Evolutionary conservation across 2,797 vertebrate species (phyloP).

Genomic region (Brachyalestes nurse): DNA sequence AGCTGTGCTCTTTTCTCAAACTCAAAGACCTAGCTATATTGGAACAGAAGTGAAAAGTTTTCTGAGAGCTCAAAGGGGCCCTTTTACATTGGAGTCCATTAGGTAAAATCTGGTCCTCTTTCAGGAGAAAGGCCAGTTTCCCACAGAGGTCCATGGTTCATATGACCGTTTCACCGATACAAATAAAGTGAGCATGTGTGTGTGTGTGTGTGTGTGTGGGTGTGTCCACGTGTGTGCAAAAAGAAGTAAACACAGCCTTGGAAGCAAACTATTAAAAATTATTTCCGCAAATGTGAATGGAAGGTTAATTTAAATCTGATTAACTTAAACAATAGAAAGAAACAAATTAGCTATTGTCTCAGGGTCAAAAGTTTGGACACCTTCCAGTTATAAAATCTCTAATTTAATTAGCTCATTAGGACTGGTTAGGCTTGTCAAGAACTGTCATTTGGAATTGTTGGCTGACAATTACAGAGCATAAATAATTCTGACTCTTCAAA

Average conservation of each 20-base stretch:
- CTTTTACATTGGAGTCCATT: constrained; percentile 7
- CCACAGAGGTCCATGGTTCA: neutral
- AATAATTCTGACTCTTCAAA: too few species aligned
- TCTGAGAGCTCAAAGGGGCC: constrained; percentile 8
- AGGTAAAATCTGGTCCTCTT: neutral
- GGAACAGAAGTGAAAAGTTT: constrained; percentile 8
- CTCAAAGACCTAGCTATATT: constrained; percentile 17
- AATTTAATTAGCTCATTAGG: too few species aligned
- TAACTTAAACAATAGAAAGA: too few species aligned
- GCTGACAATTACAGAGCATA: too few species aligned
- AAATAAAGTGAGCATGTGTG: neutral
- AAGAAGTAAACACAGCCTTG: neutral
- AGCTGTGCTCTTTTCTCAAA: constrained; percentile 24
- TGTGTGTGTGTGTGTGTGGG: neutral
- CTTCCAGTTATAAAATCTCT: too few species aligned
- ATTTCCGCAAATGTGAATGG: too few species aligned
- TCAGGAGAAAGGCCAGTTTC: neutral
- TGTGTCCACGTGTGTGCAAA: neutral
- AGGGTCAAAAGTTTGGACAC: too few species aligned
- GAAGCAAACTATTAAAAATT: too few species aligned
- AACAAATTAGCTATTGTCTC: too few species aligned
- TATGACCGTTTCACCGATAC: neutral
- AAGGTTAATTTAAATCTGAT: too few species aligned
- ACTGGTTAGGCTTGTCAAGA: too few species aligned
- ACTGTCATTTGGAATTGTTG: too few species aligned